Base-by-base conservation (phyloP, 2,888 invertebrate genomes). In the Netelia inedita region DNA sequence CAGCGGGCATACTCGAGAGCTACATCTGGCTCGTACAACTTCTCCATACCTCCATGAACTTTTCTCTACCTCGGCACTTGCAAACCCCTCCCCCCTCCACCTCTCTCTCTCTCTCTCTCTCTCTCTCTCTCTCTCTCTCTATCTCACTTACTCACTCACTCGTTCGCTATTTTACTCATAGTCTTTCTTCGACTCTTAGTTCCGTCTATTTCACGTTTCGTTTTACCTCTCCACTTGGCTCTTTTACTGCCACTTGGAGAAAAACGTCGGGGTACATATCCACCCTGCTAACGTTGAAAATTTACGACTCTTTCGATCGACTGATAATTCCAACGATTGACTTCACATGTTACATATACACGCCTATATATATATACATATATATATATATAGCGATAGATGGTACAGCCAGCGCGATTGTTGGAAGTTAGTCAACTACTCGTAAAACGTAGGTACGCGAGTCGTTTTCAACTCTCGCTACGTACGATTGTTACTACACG, bases 11-110 rank as follows among this genome's bases (percentile, higher is more conserved):
- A 35, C 65, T 43, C 68, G 66, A 69, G 81, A 69, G 79, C 76
- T 86, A 86, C 83, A 86, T 87, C 86, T 86, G 83, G 82, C 85
- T 78, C 65, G 23, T 76, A 57, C 78, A 81, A 83, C 75, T 80
- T 79, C 63, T 79, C 80, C 59, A 23, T 72, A 61, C 69, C 63
- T 69, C 68, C n/a, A 69, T 61, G 41, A 78, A 83, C 79, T 81
- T 85, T 79, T 78, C 50, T 69, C 68, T 28, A 28, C 28, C 28
- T 28, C 5, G 28, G 5, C 28, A 28, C 28, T 28, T 28, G 28
- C 28, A 28, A 1, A 1, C 23, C 23, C 23, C 23, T 23, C 1
- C 23, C 23, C 23, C 23, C 66, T 46, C 53, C 50, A 75, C 66
- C 68, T 61, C 43, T 28, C n/a, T 61, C 23, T 73, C 79, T 79